Conservation (phyloP, 2,797 vertebrate species). For the Spinus olivaceus region DNA sequence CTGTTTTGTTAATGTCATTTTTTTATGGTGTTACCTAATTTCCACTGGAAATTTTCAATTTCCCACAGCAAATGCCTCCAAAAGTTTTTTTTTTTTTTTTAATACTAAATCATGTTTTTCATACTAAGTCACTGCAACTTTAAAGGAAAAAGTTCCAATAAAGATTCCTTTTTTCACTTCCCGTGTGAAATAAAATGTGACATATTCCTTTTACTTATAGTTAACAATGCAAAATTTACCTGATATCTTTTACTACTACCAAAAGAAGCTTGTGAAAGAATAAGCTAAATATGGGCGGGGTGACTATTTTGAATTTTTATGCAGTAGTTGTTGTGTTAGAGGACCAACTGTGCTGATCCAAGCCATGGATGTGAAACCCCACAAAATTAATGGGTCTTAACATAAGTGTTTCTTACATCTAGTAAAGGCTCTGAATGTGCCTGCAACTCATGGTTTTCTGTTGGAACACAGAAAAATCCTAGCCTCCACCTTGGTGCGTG, state of each 20-base stretch:
- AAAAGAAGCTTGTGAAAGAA: neutral
- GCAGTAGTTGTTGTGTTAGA: rapidly evolving
- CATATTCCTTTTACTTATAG: neutral
- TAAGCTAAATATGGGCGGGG: neutral
- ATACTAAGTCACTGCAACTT: neutral
- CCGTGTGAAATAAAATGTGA: neutral
- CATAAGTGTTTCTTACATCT: neutral
- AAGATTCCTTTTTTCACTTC: neutral
- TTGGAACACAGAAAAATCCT: neutral
- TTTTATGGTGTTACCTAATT: slow-evolving; percentile 4
- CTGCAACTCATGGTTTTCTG: neutral
- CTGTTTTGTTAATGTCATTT: neutral
- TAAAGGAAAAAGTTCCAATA: neutral
- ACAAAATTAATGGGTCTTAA: neutral
- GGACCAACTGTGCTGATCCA: rapidly evolving
- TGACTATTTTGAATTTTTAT: neutral
- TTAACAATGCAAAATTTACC: neutral
- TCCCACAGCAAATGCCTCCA: neutral
- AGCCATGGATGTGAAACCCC: neutral
- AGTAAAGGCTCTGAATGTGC: neutral
- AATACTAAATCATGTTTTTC: neutral
- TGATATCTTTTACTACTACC: neutral
- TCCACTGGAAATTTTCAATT: slow-evolving; percentile 48
- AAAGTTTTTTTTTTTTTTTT: neutral
- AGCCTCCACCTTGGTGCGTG: neutral